Conservation (phyloP, 2,888 invertebrate genomes). For the Hartigia nigra region DNA sequence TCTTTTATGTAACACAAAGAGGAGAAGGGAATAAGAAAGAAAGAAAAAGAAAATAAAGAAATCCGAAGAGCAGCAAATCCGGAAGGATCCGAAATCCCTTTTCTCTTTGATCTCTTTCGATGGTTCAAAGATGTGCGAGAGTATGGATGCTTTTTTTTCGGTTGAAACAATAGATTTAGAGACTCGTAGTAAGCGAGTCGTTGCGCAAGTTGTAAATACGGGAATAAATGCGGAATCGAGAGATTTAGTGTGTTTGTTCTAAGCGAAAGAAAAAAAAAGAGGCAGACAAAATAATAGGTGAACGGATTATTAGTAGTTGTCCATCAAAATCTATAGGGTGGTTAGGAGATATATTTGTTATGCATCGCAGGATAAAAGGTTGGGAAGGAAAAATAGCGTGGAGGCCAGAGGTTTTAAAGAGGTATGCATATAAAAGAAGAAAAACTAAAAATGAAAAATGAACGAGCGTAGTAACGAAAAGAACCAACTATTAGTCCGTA, state of each 20-base stretch:
- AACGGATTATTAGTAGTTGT: not conserved
- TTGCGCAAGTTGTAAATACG: not conserved
- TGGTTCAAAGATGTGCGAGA: not conserved
- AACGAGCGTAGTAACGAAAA: conserved; percentile 11
- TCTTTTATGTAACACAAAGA: not conserved
- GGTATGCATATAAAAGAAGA: conserved; percentile 10
- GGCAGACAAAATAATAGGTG: not conserved
- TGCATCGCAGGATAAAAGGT: not conserved
- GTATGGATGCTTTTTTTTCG: not conserved
- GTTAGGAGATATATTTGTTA: not conserved
- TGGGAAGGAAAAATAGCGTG: not conserved
- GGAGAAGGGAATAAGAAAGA: conserved; percentile 11
- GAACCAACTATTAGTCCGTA: conserved; percentile 41
- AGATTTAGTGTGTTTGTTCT: not conserved
- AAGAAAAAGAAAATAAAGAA: not conserved
- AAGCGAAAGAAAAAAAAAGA: not conserved
- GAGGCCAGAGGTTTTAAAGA: too few relatives aligned
- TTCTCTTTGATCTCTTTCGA: conserved; percentile 2
- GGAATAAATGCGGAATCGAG: not conserved
- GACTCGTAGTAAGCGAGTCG: not conserved
- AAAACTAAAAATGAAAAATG: conserved; percentile 8
- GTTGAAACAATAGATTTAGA: not conserved
- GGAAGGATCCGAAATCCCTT: not conserved
- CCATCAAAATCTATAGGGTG: not conserved
- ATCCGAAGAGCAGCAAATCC: not conserved